Conservation (phyloP, 2,888 invertebrate species). For the Poecilus cupreus region DNA sequence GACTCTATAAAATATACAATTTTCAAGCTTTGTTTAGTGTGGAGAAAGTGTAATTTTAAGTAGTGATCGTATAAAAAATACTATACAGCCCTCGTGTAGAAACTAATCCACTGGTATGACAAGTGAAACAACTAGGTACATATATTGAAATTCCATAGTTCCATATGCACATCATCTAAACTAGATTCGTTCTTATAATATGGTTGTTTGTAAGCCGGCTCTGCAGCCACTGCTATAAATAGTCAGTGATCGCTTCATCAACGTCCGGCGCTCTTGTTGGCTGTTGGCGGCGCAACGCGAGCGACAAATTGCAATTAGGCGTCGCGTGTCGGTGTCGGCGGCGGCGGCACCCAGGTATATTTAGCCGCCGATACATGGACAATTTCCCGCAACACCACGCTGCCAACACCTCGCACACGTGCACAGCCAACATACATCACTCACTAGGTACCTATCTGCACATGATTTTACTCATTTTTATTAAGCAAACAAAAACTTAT, state of each 20-base stretch:
- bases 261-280: conserved; percentile 11
- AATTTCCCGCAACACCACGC: conserved; percentile 6
- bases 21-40: too few relatives aligned
- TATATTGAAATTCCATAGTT: too few relatives aligned
- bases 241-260: background rate
- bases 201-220: too few relatives aligned
- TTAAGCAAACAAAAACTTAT: too few relatives aligned
- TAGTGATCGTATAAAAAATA: too few relatives aligned
- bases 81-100: too few relatives aligned
- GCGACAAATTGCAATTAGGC: conserved; percentile 41
- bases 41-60: too few relatives aligned
- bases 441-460: background rate
- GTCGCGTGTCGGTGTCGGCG: background rate
- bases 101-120: too few relatives aligned
- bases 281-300: background rate
- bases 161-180: too few relatives aligned
- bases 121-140: too few relatives aligned
- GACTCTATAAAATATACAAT: too few relatives aligned
- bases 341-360: conserved; percentile 2
- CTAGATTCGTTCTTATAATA: too few relatives aligned
- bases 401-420: conserved; percentile 24
- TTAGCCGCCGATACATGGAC: conserved; percentile 4
- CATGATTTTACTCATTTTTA: background rate
- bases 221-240: background rate
- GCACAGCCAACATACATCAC: background rate